Evolutionary conservation across 1,140 invertebrate species (phyloP).

Genomic region (Heliconius melpomene): DNA sequence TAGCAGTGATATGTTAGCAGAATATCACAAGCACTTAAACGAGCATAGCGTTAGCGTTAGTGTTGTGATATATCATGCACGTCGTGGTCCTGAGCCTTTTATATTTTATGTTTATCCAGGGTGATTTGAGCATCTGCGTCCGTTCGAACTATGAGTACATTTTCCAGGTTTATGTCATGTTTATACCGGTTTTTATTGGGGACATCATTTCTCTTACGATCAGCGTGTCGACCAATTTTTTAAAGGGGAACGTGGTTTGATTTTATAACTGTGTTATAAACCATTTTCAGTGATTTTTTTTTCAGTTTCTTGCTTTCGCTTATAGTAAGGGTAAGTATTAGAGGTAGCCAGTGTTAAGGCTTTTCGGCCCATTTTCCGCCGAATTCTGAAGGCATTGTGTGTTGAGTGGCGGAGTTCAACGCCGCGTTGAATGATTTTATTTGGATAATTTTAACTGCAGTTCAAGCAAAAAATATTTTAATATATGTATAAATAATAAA

Average conservation of each 20-base stretch:
- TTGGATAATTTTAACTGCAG: not conserved
- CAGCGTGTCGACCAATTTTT: not conserved
- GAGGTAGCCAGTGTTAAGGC: no score
- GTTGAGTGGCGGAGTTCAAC: no score
- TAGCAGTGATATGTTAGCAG: not conserved
- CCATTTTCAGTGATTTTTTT: not conserved
- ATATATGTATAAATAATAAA: no score
- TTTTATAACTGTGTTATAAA: not conserved
- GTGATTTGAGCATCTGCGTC: constrained; percentile 45
- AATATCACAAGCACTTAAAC: constrained; percentile 23
- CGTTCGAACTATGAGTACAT: constrained; percentile 28
- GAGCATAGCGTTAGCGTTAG: constrained; percentile 23
- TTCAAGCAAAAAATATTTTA: no score
- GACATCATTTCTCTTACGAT: constrained; percentile 7
- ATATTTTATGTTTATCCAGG: constrained; percentile 54
- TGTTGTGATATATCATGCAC: constrained; percentile 57
- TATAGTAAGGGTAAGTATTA: no score
- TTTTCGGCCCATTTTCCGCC: no score
- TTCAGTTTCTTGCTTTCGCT: no score
- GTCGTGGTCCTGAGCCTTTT: constrained; percentile 47
- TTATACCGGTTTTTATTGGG: constrained; percentile 27
- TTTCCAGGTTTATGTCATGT: constrained; percentile 27
- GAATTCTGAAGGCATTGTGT: no score
- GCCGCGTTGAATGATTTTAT: not conserved
- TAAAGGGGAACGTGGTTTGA: constrained; percentile 13